Evolutionary conservation across 2,888 invertebrate species (phyloP).

Genomic region (Pheosia gnoma): DNA sequence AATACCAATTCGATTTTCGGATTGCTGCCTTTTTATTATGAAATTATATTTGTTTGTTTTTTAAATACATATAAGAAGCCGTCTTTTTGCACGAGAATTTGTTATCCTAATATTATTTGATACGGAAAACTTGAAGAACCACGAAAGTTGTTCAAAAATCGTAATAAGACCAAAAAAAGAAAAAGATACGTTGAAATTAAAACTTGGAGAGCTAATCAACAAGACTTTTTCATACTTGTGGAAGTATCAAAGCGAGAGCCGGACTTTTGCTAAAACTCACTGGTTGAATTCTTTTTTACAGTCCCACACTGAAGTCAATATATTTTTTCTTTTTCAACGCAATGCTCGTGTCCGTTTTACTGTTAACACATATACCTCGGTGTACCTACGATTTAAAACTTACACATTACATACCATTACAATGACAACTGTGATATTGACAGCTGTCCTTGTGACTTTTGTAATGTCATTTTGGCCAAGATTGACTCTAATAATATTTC

Average conservation of each 20-base stretch:
- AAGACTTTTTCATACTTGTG: conserved; percentile 68
- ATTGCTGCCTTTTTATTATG: not conserved
- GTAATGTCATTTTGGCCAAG: too few relatives aligned
- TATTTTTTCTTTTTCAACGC: conserved; percentile 54
- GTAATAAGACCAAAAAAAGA: conserved; percentile 56
- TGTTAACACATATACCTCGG: too few relatives aligned
- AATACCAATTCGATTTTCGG: not conserved
- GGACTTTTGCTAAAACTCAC: conserved; percentile 63
- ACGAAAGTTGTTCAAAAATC: conserved; percentile 53
- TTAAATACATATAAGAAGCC: conserved; percentile 23
- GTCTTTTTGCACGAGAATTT: conserved; percentile 47
- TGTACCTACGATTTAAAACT: too few relatives aligned
- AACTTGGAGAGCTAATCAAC: conserved; percentile 72
- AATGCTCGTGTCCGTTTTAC: conserved; percentile 39
- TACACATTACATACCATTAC: too few relatives aligned
- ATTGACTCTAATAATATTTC: too few relatives aligned
- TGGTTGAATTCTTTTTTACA: conserved; percentile 47
- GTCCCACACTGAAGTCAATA: conserved; percentile 44
- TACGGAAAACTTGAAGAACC: conserved; percentile 49
- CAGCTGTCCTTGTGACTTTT: too few relatives aligned
- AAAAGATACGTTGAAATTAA: conserved; percentile 62
- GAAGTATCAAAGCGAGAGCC: conserved; percentile 69
- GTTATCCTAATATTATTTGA: conserved; percentile 42
- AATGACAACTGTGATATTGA: too few relatives aligned
- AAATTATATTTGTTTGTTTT: not conserved